Evolutionary conservation across 2,888 invertebrate genomes (phyloP), one percentile per base, ranked within the genome.

Genomic region (Synergus gifuensis): DNA sequence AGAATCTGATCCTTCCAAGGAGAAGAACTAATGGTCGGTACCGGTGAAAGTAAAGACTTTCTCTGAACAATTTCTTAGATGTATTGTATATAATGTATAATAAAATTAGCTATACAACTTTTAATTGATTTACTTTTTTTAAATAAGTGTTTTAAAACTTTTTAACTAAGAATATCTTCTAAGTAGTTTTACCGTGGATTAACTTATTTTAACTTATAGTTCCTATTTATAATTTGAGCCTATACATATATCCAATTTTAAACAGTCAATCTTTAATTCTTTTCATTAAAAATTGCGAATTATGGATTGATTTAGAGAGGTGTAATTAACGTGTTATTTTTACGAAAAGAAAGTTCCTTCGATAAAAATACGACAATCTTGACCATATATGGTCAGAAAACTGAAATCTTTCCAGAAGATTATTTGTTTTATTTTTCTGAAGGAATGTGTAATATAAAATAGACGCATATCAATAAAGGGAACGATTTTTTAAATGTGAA

Each of bases 311-410:
- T 58, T 18, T 18, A 3, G 9, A n/a, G 16, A n/a, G 1, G 16
- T 9, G 2, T 54, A 54, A n/a, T 54, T 9, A 54, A n/a, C 8
- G 54, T 2, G 0, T n/a, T 58, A 18, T 18, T 58, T 58, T 0
- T 16, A 76, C 46, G 76, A 76, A 28, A 54, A 46, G 49, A 78
- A 77, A 42, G 54, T 73, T 54, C 28, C 46, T 40, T 18, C 12
- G 42, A 63, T 42, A 80, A 80, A 64, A 44, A 69, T 66, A 14
- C 69, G 22, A 16, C 60, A 77, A 76, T 22, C 76, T 82, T 83
- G 79, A 82, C 83, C 82, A 83, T 78, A 83, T 83, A 83, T 82
- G 83, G 83, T 76, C 64, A 80, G 44, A 79, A 81, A 79, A 79
- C 63, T n/a, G 73, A 54, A 58, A 40, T 54, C 54, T n/a, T 36